A percentile compares a stretch with the other conserved stretches of the same genome.
These are phyloP conservation scores for Ceyx margarethae DNA, from an alignment of 2,113 vertebrate genomes.

Conservation along the genomic window DNA sequence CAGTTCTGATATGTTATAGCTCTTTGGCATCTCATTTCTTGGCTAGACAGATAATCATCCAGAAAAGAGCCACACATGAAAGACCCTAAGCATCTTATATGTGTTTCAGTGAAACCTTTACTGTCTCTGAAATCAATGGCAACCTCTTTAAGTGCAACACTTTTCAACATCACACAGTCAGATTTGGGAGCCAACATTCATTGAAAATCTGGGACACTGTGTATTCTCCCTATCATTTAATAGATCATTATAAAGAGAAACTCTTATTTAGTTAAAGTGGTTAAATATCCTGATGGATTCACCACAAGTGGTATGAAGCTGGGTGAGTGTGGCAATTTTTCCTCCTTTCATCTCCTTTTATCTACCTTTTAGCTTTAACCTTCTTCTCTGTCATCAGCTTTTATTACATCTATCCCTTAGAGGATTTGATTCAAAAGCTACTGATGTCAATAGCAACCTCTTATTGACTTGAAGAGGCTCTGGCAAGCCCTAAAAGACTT, in stretches of 20 bases:
- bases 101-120: not conserved
- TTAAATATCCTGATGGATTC: conserved; percentile 10
- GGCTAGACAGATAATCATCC: not conserved
- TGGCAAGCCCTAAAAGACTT: not conserved
- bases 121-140: not conserved
- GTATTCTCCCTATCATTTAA: not conserved
- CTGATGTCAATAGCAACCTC: conserved; percentile 4
- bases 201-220: not conserved
- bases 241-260: not conserved
- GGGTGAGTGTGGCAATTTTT: not conserved
- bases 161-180: not conserved
- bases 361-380: conserved; percentile 12
- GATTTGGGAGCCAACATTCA: not conserved
- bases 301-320: not conserved
- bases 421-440: conserved; percentile 2
- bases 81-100: not conserved
- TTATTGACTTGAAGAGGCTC: conserved; percentile 42
- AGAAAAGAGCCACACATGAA: not conserved
- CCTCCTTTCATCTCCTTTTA: conserved; percentile 15
- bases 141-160: not conserved
- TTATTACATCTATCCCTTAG: not conserved
- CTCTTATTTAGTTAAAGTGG: not conserved
- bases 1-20: not conserved
- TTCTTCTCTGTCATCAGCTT: conserved; percentile 13
- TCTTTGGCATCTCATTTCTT: not conserved